Evolutionary conservation across 1,140 invertebrate species (phyloP), one percentile per base, ranked within the genome.

Genomic region (Pogonomyrmex barbatus): DNA sequence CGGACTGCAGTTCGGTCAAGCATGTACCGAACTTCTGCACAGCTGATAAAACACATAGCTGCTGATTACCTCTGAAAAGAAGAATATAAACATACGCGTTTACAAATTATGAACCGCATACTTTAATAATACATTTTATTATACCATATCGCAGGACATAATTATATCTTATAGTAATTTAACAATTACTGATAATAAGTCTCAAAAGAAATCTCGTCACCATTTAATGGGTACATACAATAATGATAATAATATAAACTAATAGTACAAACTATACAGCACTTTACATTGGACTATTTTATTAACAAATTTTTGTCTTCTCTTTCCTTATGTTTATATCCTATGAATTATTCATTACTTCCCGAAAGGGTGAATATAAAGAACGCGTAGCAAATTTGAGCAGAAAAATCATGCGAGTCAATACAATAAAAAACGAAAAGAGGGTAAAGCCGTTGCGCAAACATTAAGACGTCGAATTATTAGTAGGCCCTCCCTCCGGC

Each of bases 11-110:
- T 90, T 97, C 96, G 33, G 95, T 95, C 52, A 97, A 91, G 9
- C 97, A 96, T 42, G 93, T 93, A 85, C 96, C 96, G 77, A 97
- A 96, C 91, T 97, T 96, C 63, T 96, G 95, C 95, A 97, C 97
- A 76, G 95, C 95, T 92, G 96, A 96, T 75, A 96, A 88, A 14
- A 95, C 95, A 77, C 94, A 94, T 52, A 95, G 87, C 75, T 93
- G 93, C 86, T 96, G 95, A 83, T 93, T 95, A 83, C 95, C 95
- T 81, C 96, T 96, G 91, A 4, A 93, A 95, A 85, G 24, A 82
- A 86, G 81, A 79, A 10, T 5, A 14, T 8, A 2, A 14, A n/a
- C 30, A 4, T 17, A 36, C n/a, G 14, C 30, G 42, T 47, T 77
- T 42, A 75, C 30, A 77, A 77, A 36, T 14, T 6, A n/a, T 45